Base-by-base conservation (phyloP, 2,888 invertebrate species). In the Thysanoteuthis rhombus region DNA sequence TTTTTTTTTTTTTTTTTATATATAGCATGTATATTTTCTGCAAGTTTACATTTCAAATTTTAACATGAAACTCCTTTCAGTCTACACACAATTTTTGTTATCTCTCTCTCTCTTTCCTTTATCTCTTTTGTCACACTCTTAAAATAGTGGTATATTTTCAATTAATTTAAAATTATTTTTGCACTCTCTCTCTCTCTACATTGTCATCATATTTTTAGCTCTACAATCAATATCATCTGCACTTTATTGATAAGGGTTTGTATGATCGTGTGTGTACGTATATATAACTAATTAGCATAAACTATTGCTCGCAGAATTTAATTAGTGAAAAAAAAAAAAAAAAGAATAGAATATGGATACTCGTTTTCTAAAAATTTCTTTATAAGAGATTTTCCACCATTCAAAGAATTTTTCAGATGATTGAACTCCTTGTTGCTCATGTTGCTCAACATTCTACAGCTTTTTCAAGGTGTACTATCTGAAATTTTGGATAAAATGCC, bases 11-110 rank as follows among this genome's bases (percentile, higher is more conserved):
- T n/a, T n/a, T 32, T 32, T 58, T 32, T 58, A 58, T 75, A 75
- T 75, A 75, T 75, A 75, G 75, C 75, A 75, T 75, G 75, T n/a
- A n/a, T 75, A 75, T 75, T 75, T 75, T 75, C n/a, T 75, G 75
- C 75, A 75, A 75, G 75, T 75, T 75, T 75, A 75, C n/a, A 75
- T 75, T 75, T 75, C n/a, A 75, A 75, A 75, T 75, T 75, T 75
- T 19, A 75, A 75, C 36, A 75, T 36, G 75, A 75, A 75, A 75
- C 75, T 75, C 75, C 36, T 75, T 75, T n/a, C n/a, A 75, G 75
- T 75, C n/a, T 75, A n/a, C 75, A 36, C 75, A 75, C n/a, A n/a
- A n/a, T n/a, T 75, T 75, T 75, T n/a, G n/a, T 75, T 75, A n/a
- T 75, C n/a, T 36, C 16, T 75, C 36, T 75, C 58, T 58, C 8